A percentile compares a stretch with the other conserved stretches of the same genome.
These are phyloP conservation scores for Ophion costatus DNA, from an alignment of 2,888 invertebrate genomes.

Conservation along the genomic window DNA sequence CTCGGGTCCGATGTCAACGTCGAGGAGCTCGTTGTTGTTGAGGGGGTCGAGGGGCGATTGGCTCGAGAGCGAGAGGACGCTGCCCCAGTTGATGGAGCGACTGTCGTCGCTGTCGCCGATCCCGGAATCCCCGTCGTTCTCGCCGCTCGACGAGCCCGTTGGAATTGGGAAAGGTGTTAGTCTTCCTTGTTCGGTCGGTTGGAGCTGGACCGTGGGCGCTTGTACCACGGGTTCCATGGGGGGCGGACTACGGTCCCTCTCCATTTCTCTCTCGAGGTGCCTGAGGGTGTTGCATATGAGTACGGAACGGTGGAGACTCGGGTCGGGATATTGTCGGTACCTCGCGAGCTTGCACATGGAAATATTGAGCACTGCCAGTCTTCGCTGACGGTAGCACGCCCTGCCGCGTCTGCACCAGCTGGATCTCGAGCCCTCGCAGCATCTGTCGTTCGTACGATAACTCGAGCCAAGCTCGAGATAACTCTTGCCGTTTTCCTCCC, in stretches of 20 bases:
- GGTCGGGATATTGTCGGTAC: slow-evolving; percentile 94
- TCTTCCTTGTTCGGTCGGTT: slow-evolving; percentile 82
- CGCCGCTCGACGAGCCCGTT: slow-evolving; percentile 84
- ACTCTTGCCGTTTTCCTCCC: slow-evolving; percentile 95
- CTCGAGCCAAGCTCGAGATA: slow-evolving; percentile 91
- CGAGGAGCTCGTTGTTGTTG: slow-evolving; percentile 91
- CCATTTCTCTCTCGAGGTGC: slow-evolving; percentile 95
- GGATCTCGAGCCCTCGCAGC: slow-evolving; percentile 90
- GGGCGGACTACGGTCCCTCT: slow-evolving; percentile 86
- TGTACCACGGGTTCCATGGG: slow-evolving; percentile 82
- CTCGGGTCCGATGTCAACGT: slow-evolving; percentile 86
- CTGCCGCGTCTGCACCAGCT: slow-evolving; percentile 90
- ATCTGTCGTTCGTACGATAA: slow-evolving; percentile 84
- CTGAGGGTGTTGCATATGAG: slow-evolving; percentile 96
- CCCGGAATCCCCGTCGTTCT: slow-evolving; percentile 90
- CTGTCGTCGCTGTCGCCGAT: slow-evolving; percentile 88
- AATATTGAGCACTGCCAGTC: slow-evolving; percentile 95
- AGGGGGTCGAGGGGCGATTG: slow-evolving; percentile 93
- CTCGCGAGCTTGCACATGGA: slow-evolving; percentile 96
- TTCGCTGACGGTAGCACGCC: slow-evolving; percentile 93
- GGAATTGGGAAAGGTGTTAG: slow-evolving; percentile 83
- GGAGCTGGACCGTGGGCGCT: slow-evolving; percentile 81
- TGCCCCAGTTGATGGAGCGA: slow-evolving; percentile 95
- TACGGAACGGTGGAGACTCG: slow-evolving; percentile 94
- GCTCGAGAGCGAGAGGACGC: slow-evolving; percentile 93